These are phyloP conservation scores for Origma solitaria DNA, from an alignment of 2,113 vertebrate species.

Conservation along the genomic window DNA sequence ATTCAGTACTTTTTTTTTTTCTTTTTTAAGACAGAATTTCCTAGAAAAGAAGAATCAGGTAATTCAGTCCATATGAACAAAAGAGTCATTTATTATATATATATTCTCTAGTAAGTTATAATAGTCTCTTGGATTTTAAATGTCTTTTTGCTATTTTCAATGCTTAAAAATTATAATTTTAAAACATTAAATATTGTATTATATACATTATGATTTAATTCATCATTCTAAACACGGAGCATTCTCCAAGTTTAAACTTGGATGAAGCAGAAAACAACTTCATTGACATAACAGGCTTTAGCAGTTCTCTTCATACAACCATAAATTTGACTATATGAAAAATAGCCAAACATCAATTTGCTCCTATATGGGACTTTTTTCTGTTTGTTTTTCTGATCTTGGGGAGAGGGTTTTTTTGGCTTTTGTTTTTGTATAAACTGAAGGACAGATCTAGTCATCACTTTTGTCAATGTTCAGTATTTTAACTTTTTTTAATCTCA, in stretches of 20 bases:
- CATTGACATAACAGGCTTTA: conserved; percentile 65
- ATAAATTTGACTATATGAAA: conserved; percentile 73
- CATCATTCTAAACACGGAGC: conserved; percentile 67
- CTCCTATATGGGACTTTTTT: conserved; percentile 36
- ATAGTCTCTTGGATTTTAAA: conserved; percentile 77
- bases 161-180: conserved; percentile 83
- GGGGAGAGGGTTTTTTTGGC: conserved; percentile 27
- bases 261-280: conserved; percentile 66
- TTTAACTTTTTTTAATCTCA: conserved; percentile 75
- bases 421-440: conserved; percentile 59
- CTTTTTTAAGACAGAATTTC: conserved; percentile 12
- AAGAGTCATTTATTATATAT: conserved; percentile 79
- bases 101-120: conserved; percentile 78
- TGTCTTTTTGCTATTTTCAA: conserved; percentile 76
- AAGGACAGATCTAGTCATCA: conserved; percentile 62
- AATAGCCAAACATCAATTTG: conserved; percentile 71
- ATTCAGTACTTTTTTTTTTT: not conserved
- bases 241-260: conserved; percentile 65
- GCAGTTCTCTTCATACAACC: conserved; percentile 69
- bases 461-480: conserved; percentile 61
- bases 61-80: conserved; percentile 75
- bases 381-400: not conserved
- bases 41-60: conserved; percentile 71
- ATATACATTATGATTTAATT: conserved; percentile 76
- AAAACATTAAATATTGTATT: conserved; percentile 79